Evolutionary conservation across 1,140 invertebrate genomes (phyloP).

Genomic region (Pogonomyrmex californicus): DNA sequence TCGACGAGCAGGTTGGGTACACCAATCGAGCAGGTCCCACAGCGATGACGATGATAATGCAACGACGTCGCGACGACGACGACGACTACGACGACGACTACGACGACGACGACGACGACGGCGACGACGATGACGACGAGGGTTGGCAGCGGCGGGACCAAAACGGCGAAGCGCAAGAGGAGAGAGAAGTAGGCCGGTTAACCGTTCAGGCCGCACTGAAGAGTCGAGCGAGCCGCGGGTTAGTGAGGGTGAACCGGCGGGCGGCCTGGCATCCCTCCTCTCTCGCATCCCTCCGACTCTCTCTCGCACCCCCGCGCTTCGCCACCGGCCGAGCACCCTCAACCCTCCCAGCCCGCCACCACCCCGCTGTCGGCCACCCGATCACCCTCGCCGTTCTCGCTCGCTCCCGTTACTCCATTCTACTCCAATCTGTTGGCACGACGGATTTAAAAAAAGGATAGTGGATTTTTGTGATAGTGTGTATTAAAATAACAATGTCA

Average conservation of each 20-base stretch:
- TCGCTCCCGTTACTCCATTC: conserved; percentile 19
- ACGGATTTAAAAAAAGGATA: conserved; percentile 21
- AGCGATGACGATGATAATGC: conserved; percentile 54
- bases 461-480: conserved; percentile 10
- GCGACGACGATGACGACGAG: conserved; percentile 40
- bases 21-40: conserved; percentile 8
- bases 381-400: conserved; percentile 29
- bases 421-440: not conserved
- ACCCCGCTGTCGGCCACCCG: conserved; percentile 36
- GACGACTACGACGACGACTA: not conserved
- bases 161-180: conserved; percentile 34
- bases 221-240: conserved; percentile 74
- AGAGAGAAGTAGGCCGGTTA: conserved; percentile 84
- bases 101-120: not conserved
- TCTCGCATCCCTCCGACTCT: conserved; percentile 62
- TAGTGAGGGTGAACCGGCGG: conserved; percentile 81
- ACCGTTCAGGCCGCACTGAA: conserved; percentile 86
- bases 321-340: conserved; percentile 62
- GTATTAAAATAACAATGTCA: not conserved
- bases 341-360: conserved; percentile 66
- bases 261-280: conserved; percentile 76
- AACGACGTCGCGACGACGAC: conserved; percentile 39
- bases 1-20: conserved; percentile 30
- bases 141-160: conserved; percentile 44
- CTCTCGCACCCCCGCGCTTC: conserved; percentile 64